Evolutionary conservation across 1,140 invertebrate genomes (phyloP).

Genomic region (Trichoplusia ni): DNA sequence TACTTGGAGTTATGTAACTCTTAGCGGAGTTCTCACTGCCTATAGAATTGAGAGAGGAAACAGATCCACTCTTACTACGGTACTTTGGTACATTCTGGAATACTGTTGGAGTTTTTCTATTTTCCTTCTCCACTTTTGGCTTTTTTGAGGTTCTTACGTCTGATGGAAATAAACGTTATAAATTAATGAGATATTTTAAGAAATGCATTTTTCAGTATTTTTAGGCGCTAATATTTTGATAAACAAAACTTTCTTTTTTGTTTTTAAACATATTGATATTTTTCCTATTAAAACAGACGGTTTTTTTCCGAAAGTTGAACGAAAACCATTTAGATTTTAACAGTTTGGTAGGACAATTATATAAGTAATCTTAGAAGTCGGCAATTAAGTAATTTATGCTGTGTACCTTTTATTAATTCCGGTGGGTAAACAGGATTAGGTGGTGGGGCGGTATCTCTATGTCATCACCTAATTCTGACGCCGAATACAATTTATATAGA

Average conservation of each 20-base stretch:
- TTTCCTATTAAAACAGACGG: too few relatives aligned
- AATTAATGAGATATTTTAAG: neutral
- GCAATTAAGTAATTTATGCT: too few relatives aligned
- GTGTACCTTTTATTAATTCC: constrained; percentile 64
- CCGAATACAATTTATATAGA: constrained; percentile 51
- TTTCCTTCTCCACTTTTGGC: constrained; percentile 40
- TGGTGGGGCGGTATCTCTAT: constrained; percentile 61
- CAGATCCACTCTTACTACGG: constrained; percentile 56
- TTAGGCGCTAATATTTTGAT: too few relatives aligned
- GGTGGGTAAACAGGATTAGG: constrained; percentile 57
- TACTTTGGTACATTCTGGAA: constrained; percentile 54
- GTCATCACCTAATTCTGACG: constrained; percentile 49
- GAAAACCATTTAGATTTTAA: too few relatives aligned
- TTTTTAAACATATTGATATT: too few relatives aligned
- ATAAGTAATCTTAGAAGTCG: too few relatives aligned
- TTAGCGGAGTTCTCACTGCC: constrained; percentile 54
- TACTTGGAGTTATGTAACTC: constrained; percentile 38
- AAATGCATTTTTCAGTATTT: too few relatives aligned
- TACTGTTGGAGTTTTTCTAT: constrained; percentile 39
- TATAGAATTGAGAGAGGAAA: constrained; percentile 59
- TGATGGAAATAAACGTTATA: constrained; percentile 44
- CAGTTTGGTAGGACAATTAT: too few relatives aligned
- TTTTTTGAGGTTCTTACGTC: constrained; percentile 53
- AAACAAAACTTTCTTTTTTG: too few relatives aligned
- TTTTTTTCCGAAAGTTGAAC: too few relatives aligned